Evolutionary conservation across 2,797 vertebrate species (phyloP), one percentile per base, ranked within the genome.

Genomic region (Clarias fuscus): DNA sequence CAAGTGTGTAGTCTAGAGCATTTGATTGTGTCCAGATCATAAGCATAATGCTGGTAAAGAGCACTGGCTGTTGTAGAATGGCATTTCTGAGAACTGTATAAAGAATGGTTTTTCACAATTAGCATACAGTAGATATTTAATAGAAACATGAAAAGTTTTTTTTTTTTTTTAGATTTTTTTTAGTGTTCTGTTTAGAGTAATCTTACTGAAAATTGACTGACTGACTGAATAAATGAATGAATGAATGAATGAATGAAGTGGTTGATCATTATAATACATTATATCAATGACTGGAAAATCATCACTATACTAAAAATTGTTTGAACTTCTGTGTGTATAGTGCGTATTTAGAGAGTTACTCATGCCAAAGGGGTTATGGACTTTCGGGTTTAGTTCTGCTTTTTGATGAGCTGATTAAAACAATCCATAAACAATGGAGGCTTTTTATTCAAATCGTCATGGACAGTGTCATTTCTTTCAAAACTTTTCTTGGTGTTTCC

Each of bases 1-100:
- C n/a, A 56, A 88, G 84, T 77, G 83, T 82, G 83, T 82, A 77
- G 84, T 88, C 78, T 82, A 65, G 33, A 65, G 56, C 85, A 68
- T 85, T 85, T 82, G 86, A 88, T 88, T 88, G 86, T 82, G 84
- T 62, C 79, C 86, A 76, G 86, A 85, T 75, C 70, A 61, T 59
- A 59, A 73, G 61, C 67, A 8, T 82, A 84, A 84, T 64, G 58
- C 71, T 64, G 33, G 27, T 70, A 71, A 82, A 68, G 53, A 65
- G 53, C 71, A 75, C 14, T 76, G 22, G 30, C 33, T 82, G 68
- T 67, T 67, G 53, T 70, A 40, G 82, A 33, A 84, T 27, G 24
- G 43, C 30, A 80, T 84, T 87, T 87, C 30, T 72, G 65, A 84
- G 79, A 85, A 76, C 3, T 72, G 15, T 59, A 78, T 33, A 79